Base-by-base conservation (phyloP, 2,113 vertebrate species). In the Syrmaticus mikado region DNA sequence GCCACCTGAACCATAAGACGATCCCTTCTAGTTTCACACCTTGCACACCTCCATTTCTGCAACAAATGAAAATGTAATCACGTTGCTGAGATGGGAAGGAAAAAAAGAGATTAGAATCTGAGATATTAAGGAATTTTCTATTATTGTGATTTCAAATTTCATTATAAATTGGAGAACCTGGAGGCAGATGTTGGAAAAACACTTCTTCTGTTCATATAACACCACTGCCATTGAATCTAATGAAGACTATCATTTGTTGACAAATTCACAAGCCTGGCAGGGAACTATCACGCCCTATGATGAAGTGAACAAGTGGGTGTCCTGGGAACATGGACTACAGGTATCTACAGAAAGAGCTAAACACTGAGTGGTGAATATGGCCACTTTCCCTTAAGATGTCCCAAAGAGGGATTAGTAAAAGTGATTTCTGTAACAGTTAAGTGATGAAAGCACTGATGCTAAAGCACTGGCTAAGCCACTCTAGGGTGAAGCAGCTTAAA, bases 351-450 rank as follows among this genome's bases (percentile, higher is more conserved):
- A 24, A 40, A 68, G 22, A 75, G 14, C 18, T 52, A 55, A 64
- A 30, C n/a, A 74, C 43, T 19, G 19, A 66, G 55, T 25, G 19
- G n/a, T 0, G 0, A 61, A 36, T 13, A 48, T 6, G 11, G 3
- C 17, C 11, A 40, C 68, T 85, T 79, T 46, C 71, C 34, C 53
- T 48, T 18, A 10, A 79, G 30, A 45, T 20, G 50, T 64, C 46
- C 64, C 70, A 60, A 45, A 85, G 62, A 72, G 3, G 30, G 12
- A 10, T 20, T 20, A 65, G 62, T 65, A 24, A 71, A 91, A 85
- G 43, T 52, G 28, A 7, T 72, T 48, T 7, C 38, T 52, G 64
- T 27, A 65, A 57, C 43, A 70, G 48, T 25, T 45, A 72, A 76
- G 30, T 0, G 2, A 79, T 57, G 36, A 78, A 58, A 80, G 48